Evolutionary conservation across 2,113 vertebrate genomes (phyloP), one percentile per base, ranked within the genome.

Genomic region (Hymenochirus boettgeri): DNA sequence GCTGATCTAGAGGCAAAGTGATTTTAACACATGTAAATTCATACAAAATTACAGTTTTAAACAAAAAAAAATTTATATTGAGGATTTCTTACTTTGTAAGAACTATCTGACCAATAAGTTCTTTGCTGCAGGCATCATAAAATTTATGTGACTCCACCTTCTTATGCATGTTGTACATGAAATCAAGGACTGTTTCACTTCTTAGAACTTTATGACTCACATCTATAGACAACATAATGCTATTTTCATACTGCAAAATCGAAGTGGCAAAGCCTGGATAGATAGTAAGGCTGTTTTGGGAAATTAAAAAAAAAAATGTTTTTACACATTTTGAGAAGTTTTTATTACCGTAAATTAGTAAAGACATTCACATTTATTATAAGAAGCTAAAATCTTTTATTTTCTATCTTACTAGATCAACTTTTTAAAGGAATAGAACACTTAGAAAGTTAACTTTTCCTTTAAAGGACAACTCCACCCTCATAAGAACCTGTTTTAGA

Each of bases 151-250:
- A 79, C 70, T 85, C 91, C 31, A 75, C 79, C 53, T 87, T 86
- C 22, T 88, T 76, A 61, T 85, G 84, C 4, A 98, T 25, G 58
- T 47, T 79, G 54, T 50, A 46, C 93, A 99, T 97, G 2, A 91
- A 88, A 65, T 93, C 89, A 5, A 96, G 77, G 8, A 94, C 96
- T 0, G 95, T 99, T 75, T 99, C 95, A 51, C 87, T 94, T 15
- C 96, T 91, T 12, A 99, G 89, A 46, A 98, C 89, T 72, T 90
- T 97, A 77, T 99, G 90, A 77, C 92, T 97, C 48, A 97, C 89
- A 1, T 99, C 96, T 0, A 79, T 83, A 65, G 91, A 96, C 19
- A 99, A 77, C 95, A 99, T 96, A 62, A 97, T 91, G 71, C 74
- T 82, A 1, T 85, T 85, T 74, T 99, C 95, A 0, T 93, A 98